phyloP scores from a whole-genome alignment of 2,797 vertebrate species.

The Muscicapa comitata region DNA sequence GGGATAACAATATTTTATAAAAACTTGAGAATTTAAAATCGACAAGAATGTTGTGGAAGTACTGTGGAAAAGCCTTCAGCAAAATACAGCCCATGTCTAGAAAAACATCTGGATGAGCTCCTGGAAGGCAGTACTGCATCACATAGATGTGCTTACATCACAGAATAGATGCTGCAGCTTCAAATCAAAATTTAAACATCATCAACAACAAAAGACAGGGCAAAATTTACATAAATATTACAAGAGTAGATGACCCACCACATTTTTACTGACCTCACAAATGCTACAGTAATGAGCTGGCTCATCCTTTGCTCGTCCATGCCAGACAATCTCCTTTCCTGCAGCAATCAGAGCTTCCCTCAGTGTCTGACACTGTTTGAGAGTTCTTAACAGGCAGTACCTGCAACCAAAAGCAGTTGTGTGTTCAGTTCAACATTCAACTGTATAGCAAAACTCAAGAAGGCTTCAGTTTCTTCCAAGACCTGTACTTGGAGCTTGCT shows the following conservation, averaged over 20 bases:
- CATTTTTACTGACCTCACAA: conserved; percentile 86
- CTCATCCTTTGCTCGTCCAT: conserved; percentile 89
- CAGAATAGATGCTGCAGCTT: background rate
- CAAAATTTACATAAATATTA: background rate
- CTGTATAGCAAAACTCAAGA: background rate
- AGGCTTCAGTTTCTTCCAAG: background rate
- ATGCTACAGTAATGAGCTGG: conserved; percentile 97
- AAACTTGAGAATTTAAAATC: conserved; percentile 16
- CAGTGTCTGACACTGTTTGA: conserved; percentile 95
- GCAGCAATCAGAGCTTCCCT: conserved; percentile 87
- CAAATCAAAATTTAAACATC: background rate
- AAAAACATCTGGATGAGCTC: background rate
- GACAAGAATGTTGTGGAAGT: background rate
- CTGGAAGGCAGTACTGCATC: background rate
- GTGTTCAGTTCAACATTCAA: background rate
- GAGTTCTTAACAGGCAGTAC: conserved; percentile 93
- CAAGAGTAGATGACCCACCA: background rate
- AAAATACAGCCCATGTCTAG: background rate
- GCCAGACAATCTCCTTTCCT: conserved; percentile 93
- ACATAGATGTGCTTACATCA: background rate
- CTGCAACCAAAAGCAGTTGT: conserved; percentile 65
- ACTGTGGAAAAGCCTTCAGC: background rate
- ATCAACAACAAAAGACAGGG: background rate
- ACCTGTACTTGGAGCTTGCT: background rate
- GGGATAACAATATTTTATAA: background rate